phyloP scores from a whole-genome alignment of 2,113 vertebrate species.

The Dromiciops gliroides region DNA sequence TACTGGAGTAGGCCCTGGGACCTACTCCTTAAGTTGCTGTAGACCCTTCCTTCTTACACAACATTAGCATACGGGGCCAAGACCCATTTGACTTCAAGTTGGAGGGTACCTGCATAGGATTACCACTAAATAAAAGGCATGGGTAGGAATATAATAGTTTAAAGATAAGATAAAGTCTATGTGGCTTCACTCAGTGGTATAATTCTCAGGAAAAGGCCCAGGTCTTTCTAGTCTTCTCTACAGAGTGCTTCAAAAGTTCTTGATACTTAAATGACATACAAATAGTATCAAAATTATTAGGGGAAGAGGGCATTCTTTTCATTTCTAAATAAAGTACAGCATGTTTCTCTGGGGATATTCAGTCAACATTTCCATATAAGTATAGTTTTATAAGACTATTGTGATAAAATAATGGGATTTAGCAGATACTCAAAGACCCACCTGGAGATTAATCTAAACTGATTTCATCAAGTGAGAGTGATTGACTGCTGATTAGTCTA shows the following conservation, averaged over 20 bases:
- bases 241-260: neutral
- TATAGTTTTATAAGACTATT: neutral
- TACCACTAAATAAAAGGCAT: neutral
- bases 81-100: neutral
- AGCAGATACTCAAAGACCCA: too few relatives aligned
- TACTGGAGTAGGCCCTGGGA: neutral
- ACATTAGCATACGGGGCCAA: neutral
- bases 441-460: too few relatives aligned
- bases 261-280: neutral
- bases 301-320: constrained; percentile 21
- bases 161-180: constrained; percentile 19
- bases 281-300: constrained; percentile 21
- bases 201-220: neutral
- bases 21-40: neutral
- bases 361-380: neutral
- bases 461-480: too few relatives aligned
- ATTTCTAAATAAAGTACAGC: neutral
- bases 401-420: too few relatives aligned
- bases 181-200: neutral
- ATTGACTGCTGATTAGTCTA: too few relatives aligned
- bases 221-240: neutral
- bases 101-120: neutral
- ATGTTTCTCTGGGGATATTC: constrained; percentile 26
- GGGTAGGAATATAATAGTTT: neutral
- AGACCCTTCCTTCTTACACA: neutral